Evolutionary conservation across 1,140 invertebrate genomes (phyloP).

Genomic region (Drosophila arizonae): DNA sequence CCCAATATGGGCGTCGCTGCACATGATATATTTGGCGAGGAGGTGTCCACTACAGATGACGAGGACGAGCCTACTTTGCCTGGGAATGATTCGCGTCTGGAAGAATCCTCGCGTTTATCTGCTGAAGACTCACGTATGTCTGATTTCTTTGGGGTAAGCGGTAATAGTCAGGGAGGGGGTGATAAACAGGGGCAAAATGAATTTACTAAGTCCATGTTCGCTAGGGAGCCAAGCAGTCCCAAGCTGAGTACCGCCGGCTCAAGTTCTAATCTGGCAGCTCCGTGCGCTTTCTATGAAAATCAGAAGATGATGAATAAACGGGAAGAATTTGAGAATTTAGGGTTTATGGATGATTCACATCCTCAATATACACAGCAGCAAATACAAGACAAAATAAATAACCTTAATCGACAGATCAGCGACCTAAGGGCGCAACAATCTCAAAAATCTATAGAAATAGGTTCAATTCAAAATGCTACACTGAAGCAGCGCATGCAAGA

Average conservation of each 20-base stretch:
- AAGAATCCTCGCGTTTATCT: conserved; percentile 90
- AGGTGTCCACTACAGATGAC: conserved; percentile 92
- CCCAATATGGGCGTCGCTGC: conserved; percentile 84
- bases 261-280: conserved; percentile 73
- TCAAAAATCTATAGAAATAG: conserved; percentile 92
- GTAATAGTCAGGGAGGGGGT: conserved; percentile 23
- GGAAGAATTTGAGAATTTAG: conserved; percentile 70
- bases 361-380: conserved; percentile 81
- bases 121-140: conserved; percentile 90
- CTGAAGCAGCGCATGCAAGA: conserved; percentile 92
- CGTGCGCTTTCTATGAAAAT: conserved; percentile 68
- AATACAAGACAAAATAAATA: conserved; percentile 84
- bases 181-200: conserved; percentile 68
- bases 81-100: conserved; percentile 86
- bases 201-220: conserved; percentile 74
- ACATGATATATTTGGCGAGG: conserved; percentile 94
- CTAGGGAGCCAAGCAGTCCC: conserved; percentile 55
- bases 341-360: conserved; percentile 62
- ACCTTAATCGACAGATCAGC: conserved; percentile 87
- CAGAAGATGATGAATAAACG: conserved; percentile 56
- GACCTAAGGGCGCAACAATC: conserved; percentile 88
- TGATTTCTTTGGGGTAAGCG: conserved; percentile 84
- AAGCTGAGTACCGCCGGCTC: conserved; percentile 67
- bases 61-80: conserved; percentile 85
- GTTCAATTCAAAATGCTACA: conserved; percentile 93